phyloP scores from a whole-genome alignment of 2,888 invertebrate genomes.

The Lepas anatifera region DNA sequence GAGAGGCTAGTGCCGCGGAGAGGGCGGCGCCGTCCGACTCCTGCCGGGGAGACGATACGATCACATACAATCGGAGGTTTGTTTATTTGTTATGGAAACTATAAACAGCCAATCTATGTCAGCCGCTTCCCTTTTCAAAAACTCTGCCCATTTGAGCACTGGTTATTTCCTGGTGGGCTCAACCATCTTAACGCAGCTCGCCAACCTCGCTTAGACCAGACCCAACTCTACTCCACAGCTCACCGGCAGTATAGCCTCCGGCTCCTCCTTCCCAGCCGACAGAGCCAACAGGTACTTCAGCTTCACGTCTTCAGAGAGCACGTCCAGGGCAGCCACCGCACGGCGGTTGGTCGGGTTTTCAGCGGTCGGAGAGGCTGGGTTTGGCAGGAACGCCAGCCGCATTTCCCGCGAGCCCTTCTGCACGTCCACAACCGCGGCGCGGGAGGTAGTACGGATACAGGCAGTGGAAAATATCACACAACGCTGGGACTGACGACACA shows the following conservation, averaged over 20 bases:
- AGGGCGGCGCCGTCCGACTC: neutral
- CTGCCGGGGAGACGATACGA: neutral
- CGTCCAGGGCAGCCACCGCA: neutral
- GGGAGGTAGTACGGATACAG: constrained; percentile 22
- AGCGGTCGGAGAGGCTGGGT: neutral
- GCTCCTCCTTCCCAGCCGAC: neutral
- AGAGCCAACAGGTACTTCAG: constrained; percentile 10
- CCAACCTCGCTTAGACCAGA: no score
- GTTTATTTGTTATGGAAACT: no score
- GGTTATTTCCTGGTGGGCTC: no score
- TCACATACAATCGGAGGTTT: no score
- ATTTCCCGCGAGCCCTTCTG: constrained; percentile 22
- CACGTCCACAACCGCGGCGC: constrained; percentile 5
- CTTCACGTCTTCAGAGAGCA: neutral
- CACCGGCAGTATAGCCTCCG: neutral
- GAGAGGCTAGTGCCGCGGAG: neutral
- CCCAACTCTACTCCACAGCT: neutral
- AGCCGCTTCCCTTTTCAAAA: no score
- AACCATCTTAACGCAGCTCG: no score
- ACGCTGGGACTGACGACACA: no score
- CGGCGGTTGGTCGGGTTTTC: neutral
- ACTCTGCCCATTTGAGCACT: no score
- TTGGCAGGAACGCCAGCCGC: constrained; percentile 19
- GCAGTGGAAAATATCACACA: no score
- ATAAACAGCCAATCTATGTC: no score